phyloP scores from a whole-genome alignment of 2,888 invertebrate species.

The Hypomecis atomaria region DNA sequence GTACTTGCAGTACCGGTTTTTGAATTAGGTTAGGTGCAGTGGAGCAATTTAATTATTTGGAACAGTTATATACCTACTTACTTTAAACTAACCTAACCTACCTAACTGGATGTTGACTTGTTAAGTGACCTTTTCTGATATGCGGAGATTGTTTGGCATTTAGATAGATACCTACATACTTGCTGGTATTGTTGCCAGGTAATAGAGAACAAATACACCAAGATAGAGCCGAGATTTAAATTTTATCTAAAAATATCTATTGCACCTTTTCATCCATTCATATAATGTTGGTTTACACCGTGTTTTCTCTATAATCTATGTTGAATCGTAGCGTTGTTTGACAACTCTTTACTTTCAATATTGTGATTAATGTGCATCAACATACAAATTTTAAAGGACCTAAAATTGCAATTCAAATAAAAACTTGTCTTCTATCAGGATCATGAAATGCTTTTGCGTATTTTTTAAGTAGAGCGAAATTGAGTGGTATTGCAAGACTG shows the following conservation, averaged over 20 bases:
- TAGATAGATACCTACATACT: background rate
- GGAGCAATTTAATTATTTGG: conserved; percentile 10
- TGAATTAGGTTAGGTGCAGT: conserved; percentile 17
- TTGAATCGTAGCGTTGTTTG: no score
- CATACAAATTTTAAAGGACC: no score
- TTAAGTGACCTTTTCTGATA: conserved; percentile 27
- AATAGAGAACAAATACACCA: background rate
- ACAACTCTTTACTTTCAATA: no score
- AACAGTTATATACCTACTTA: conserved; percentile 13
- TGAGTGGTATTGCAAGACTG: no score
- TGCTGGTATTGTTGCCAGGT: background rate
- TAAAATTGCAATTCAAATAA: no score
- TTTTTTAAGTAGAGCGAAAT: no score
- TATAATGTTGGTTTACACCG: no score
- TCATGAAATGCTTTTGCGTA: no score
- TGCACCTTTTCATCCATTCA: background rate
- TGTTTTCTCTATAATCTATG: no score
- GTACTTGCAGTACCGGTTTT: conserved; percentile 21
- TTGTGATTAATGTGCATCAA: no score
- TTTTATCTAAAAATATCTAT: background rate
- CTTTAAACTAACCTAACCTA: conserved; percentile 12
- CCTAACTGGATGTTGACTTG: conserved; percentile 16
- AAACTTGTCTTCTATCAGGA: no score
- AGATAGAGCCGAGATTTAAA: background rate
- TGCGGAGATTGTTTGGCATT: conserved; percentile 19